Percentiles rank a stretch among this genome's conserved stretches.
Evolutionary conservation across 2,113 vertebrate genomes (phyloP).

Genomic region (Zapus hudsonius): DNA sequence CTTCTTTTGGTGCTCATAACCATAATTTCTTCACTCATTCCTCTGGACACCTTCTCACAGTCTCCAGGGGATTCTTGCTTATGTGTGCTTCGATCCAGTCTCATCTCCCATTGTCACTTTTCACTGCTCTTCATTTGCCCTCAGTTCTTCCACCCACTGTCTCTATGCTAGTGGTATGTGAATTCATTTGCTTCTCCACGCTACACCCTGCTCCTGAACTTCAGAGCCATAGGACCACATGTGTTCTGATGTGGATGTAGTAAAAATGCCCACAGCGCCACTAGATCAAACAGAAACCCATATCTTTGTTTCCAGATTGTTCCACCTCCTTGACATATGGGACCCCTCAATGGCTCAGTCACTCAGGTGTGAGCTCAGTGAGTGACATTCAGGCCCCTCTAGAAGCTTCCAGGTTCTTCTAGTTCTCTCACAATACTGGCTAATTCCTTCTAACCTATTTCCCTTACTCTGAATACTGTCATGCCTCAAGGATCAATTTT

Average conservation of each 20-base stretch:
- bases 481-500: neutral
- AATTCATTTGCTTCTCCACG: neutral
- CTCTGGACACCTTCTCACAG: neutral
- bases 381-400: neutral
- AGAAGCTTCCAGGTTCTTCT: neutral
- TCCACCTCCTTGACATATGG: neutral
- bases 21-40: neutral
- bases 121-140: neutral
- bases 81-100: neutral
- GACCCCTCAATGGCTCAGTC: neutral
- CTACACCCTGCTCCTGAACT: neutral
- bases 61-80: neutral
- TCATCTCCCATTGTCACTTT: neutral
- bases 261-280: neutral
- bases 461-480: neutral
- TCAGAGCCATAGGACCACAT: neutral
- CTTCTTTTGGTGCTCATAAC: neutral
- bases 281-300: neutral
- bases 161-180: neutral
- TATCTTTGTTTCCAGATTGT: neutral
- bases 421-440: neutral
- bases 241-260: neutral
- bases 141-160: neutral
- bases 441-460: neutral
- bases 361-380: neutral